Conservation (phyloP, 2,888 invertebrate genomes). For the Erebia epiphron region DNA sequence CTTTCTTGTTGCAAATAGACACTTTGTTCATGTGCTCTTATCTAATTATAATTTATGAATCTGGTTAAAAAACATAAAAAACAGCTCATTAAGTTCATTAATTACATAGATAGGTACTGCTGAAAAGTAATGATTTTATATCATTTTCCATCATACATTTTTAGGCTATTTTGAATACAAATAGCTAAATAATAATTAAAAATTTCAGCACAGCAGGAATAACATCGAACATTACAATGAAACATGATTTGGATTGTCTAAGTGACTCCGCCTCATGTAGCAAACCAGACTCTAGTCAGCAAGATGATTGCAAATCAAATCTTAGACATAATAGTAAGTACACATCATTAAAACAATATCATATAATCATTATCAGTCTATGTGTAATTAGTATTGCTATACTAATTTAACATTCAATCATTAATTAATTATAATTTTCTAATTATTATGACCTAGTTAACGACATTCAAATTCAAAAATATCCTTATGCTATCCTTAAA, state of each 20-base stretch:
- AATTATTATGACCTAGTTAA: conserved; percentile 18
- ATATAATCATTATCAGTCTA: neutral
- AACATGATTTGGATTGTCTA: conserved; percentile 51
- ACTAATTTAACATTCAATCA: neutral
- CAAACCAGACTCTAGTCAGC: conserved; percentile 72
- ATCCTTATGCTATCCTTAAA: neutral
- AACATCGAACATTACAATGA: conserved; percentile 55
- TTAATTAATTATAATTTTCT: conserved; percentile 7
- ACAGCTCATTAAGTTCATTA: too few relatives aligned
- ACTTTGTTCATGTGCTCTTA: too few relatives aligned
- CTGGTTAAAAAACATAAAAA: too few relatives aligned
- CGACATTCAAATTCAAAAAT: neutral
- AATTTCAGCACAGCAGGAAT: conserved; percentile 63
- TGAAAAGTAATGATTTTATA: too few relatives aligned
- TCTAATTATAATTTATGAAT: too few relatives aligned
- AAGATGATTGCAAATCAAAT: conserved; percentile 58
- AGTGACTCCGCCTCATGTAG: conserved; percentile 53
- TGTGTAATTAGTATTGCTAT: neutral
- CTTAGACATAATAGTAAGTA: conserved; percentile 72
- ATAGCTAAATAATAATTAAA: neutral
- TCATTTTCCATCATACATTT: too few relatives aligned
- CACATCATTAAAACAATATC: too few relatives aligned
- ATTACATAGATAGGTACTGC: too few relatives aligned
- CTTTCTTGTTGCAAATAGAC: too few relatives aligned
- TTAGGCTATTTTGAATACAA: neutral